Evolutionary conservation across 2,113 vertebrate species (phyloP).

Genomic region (Cryptotis parvus): DNA sequence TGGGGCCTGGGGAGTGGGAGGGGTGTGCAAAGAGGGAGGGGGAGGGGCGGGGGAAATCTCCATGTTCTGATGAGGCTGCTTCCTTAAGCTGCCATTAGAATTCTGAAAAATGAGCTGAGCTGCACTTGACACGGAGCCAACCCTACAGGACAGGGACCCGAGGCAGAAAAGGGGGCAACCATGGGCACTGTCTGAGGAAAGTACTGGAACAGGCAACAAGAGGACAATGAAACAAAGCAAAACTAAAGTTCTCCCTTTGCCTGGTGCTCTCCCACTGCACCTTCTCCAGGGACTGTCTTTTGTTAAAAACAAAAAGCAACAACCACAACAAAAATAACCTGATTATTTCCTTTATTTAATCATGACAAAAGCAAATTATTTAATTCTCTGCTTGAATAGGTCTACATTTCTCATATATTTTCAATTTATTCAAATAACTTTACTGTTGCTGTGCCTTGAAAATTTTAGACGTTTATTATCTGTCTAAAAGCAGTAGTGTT

Average conservation of each 20-base stretch:
- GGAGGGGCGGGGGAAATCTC: background rate
- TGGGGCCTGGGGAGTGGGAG: too few relatives aligned
- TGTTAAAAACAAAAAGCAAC: constrained; percentile 41
- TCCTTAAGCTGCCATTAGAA: constrained; percentile 5
- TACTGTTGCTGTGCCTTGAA: background rate
- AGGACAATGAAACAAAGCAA: constrained; percentile 6
- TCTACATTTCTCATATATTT: constrained; percentile 27
- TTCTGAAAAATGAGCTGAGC: background rate
- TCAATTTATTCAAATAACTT: constrained; percentile 14
- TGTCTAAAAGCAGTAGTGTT: background rate
- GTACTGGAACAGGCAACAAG: background rate
- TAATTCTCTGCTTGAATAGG: constrained; percentile 7
- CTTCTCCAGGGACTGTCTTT: constrained; percentile 31
- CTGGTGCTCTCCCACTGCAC: background rate
- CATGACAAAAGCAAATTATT: constrained; percentile 20
- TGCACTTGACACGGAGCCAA: background rate
- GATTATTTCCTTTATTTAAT: constrained; percentile 5
- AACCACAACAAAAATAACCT: constrained; percentile 16
- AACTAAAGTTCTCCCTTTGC: background rate
- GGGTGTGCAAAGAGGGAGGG: too few relatives aligned
- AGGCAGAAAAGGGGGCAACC: background rate
- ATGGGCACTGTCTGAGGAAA: background rate
- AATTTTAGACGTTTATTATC: background rate
- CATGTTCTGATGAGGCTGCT: background rate
- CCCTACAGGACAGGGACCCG: background rate